Percentiles rank a stretch among this genome's conserved stretches.
phyloP scores from a whole-genome alignment of 2,888 invertebrate species.

The Xanthia togata region DNA sequence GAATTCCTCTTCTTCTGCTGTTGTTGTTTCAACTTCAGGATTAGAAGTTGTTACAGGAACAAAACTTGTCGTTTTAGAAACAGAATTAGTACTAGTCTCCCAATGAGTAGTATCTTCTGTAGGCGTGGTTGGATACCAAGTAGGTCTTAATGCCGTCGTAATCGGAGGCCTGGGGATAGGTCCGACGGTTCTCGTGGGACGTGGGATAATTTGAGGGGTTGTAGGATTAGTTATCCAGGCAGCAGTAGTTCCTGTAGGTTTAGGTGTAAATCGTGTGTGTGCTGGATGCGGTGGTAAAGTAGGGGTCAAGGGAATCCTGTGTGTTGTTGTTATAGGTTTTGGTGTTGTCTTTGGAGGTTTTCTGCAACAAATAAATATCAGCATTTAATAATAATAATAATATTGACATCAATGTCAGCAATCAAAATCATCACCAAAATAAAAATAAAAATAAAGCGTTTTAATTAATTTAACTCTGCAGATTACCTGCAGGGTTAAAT shows the following conservation, averaged over 20 bases:
- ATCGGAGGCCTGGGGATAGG: background rate
- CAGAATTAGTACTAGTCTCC: slow-evolving; percentile 10
- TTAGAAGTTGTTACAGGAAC: background rate
- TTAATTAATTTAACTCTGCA: background rate
- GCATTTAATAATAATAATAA: background rate
- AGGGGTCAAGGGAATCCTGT: background rate
- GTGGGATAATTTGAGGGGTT: background rate
- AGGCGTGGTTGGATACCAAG: slow-evolving; percentile 6
- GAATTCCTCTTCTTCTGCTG: slow-evolving; percentile 11
- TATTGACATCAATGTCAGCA: background rate
- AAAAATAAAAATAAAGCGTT: background rate
- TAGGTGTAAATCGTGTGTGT: background rate
- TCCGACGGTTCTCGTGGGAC: background rate
- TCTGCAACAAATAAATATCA: slow-evolving; percentile 27
- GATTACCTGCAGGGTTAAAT: background rate
- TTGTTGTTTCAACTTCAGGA: slow-evolving; percentile 23
- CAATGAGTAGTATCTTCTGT: slow-evolving; percentile 8
- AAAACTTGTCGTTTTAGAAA: slow-evolving; percentile 10
- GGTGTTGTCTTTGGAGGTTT: background rate
- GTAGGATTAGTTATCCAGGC: background rate
- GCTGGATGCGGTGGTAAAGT: background rate
- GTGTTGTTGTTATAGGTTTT: background rate
- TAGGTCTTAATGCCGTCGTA: background rate
- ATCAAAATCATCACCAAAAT: background rate
- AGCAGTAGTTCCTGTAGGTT: background rate